A percentile compares a stretch with the other conserved stretches of the same genome.
These are phyloP conservation scores for Ianthella basta DNA, from an alignment of 37 sponge, comb jelly and placozoan species.

Conservation along the genomic window DNA sequence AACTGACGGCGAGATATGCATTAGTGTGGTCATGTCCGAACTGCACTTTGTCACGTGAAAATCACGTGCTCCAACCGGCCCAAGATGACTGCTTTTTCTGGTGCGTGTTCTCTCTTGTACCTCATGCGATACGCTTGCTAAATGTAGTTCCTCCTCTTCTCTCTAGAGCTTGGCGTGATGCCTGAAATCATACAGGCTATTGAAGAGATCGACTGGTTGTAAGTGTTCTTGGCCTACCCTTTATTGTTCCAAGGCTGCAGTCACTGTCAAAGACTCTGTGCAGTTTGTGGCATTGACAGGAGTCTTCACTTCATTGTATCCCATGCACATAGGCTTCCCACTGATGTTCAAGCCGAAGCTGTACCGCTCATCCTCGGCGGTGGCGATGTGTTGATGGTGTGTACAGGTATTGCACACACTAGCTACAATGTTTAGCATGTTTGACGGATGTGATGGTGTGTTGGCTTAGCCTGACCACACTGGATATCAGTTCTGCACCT, in stretches of 20 bases:
- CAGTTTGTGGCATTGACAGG: neutral
- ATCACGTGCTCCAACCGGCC: too few species aligned
- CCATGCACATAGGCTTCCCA: conserved; percentile 69
- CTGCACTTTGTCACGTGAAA: too few species aligned
- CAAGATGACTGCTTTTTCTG: conserved; percentile 19
- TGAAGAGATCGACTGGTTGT: conserved; percentile 97
- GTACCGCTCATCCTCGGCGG: conserved; percentile 96
- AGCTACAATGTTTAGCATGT: too few species aligned
- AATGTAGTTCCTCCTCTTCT: neutral
- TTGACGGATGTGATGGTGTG: neutral
- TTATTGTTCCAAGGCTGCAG: neutral
- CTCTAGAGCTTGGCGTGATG: conserved; percentile 84
- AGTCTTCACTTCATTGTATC: neutral
- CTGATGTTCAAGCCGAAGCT: conserved; percentile 95
- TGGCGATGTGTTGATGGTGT: conserved; percentile 94
- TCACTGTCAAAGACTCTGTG: neutral
- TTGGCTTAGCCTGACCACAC: neutral
- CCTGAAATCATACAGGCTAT: conserved; percentile 85
- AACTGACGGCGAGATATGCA: too few species aligned
- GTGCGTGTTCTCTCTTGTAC: neutral
- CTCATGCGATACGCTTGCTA: neutral
- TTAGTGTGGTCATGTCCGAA: too few species aligned
- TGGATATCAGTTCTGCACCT: neutral
- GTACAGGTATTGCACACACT: too few species aligned
- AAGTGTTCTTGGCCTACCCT: conserved; percentile 32